phyloP scores from a whole-genome alignment of 2,113 vertebrate species.

The Thalassoma bifasciatum region DNA sequence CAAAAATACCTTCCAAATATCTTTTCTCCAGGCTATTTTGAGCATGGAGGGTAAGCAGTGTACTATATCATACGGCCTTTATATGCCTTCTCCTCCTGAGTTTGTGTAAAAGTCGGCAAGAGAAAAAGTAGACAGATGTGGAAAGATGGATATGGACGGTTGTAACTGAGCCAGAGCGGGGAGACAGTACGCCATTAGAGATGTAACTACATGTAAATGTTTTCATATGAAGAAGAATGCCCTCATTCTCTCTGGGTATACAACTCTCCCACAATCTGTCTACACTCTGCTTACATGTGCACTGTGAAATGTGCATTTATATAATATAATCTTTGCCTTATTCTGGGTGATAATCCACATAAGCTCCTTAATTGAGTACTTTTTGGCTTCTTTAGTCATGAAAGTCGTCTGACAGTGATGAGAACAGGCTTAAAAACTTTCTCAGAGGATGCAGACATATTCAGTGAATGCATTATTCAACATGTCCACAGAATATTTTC shows the following conservation, averaged over 20 bases:
- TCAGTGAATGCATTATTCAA: constrained; percentile 63
- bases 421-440: constrained; percentile 20
- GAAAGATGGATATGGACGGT: constrained; percentile 24
- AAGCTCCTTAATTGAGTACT: not conserved
- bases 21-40: constrained; percentile 30
- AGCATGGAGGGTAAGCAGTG: constrained; percentile 4
- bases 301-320: not conserved
- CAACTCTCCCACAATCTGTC: not conserved
- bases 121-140: constrained; percentile 27
- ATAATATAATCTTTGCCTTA: not conserved
- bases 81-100: constrained; percentile 28
- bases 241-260: not conserved
- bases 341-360: not conserved
- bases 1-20: constrained; percentile 28
- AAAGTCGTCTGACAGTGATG: constrained; percentile 2
- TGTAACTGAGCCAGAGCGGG: not conserved
- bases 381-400: constrained; percentile 1
- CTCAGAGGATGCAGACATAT: constrained; percentile 23
- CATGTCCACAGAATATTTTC: constrained; percentile 52
- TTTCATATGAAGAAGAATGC: not conserved
- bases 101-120: constrained; percentile 35
- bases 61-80: constrained; percentile 17
- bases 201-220: not conserved
- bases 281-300: constrained; percentile 1
- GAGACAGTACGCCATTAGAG: constrained; percentile 5